Percentiles rank a stretch among this genome's conserved stretches.
These are phyloP conservation scores for Phyllotis vaccarum DNA, from an alignment of 2,797 vertebrate genomes.

Conservation along the genomic window DNA sequence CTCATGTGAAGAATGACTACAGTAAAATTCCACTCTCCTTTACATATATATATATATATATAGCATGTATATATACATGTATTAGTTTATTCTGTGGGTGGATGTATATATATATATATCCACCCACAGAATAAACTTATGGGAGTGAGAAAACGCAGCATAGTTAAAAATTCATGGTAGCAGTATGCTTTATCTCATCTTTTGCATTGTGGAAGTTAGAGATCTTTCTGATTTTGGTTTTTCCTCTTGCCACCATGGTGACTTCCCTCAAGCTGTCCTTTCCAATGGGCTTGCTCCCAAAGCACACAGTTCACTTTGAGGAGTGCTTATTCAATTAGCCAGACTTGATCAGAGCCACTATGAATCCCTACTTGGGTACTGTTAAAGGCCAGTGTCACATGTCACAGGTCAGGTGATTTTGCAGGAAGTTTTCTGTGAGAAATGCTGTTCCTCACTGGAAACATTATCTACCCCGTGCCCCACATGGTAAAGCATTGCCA, in stretches of 20 bases:
- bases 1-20: background rate
- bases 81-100: too few relatives aligned
- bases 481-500: slow-evolving; percentile 41
- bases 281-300: slow-evolving; percentile 38
- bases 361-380: background rate
- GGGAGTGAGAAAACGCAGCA: background rate
- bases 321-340: background rate
- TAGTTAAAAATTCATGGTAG: slow-evolving; percentile 37
- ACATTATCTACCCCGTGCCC: slow-evolving; percentile 60
- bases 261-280: slow-evolving; percentile 18
- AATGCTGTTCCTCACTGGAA: slow-evolving; percentile 60
- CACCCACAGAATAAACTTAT: background rate
- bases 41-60: background rate
- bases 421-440: slow-evolving; percentile 45
- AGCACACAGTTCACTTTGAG: slow-evolving; percentile 26
- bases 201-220: background rate
- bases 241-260: slow-evolving; percentile 26
- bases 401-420: slow-evolving; percentile 39
- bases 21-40: background rate
- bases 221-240: background rate
- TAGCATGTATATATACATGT: too few relatives aligned
- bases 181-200: slow-evolving; percentile 48
- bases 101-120: background rate
- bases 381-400: background rate
- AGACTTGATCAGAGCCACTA: background rate